These are phyloP conservation scores for Nineta flava DNA, from an alignment of 2,888 invertebrate species.

Conservation along the genomic window DNA sequence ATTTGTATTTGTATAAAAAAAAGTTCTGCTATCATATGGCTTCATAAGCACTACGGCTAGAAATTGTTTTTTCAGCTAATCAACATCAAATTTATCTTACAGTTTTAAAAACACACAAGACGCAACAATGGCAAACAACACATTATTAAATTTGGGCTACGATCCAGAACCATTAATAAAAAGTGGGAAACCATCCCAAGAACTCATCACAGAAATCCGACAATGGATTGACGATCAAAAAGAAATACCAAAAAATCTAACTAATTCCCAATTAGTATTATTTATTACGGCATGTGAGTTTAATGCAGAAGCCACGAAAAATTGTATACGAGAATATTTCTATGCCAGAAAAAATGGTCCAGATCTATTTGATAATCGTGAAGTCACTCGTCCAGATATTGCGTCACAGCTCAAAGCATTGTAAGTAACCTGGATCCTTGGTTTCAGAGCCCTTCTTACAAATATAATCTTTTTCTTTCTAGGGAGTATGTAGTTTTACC, in stretches of 20 bases:
- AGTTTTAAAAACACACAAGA: too few species aligned
- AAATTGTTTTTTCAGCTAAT: too few species aligned
- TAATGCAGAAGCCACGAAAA: conserved; percentile 37
- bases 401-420: conserved; percentile 31
- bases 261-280: conserved; percentile 43
- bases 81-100: too few species aligned
- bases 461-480: conserved; percentile 10
- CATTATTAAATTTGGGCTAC: conserved; percentile 12
- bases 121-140: neutral
- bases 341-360: conserved; percentile 38
- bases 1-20: too few species aligned
- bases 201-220: conserved; percentile 19
- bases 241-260: conserved; percentile 31
- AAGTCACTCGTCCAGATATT: conserved; percentile 25
- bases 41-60: too few species aligned
- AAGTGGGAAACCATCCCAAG: conserved; percentile 16
- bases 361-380: conserved; percentile 44
- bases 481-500: conserved; percentile 42
- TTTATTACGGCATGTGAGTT: conserved; percentile 51
- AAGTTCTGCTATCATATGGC: too few species aligned
- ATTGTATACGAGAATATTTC: conserved; percentile 48
- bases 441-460: neutral
- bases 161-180: conserved; percentile 17
- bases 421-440: conserved; percentile 28
- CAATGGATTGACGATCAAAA: conserved; percentile 17